Base-by-base conservation (phyloP, 2,797 vertebrate species). In the Ibycter americanus region DNA sequence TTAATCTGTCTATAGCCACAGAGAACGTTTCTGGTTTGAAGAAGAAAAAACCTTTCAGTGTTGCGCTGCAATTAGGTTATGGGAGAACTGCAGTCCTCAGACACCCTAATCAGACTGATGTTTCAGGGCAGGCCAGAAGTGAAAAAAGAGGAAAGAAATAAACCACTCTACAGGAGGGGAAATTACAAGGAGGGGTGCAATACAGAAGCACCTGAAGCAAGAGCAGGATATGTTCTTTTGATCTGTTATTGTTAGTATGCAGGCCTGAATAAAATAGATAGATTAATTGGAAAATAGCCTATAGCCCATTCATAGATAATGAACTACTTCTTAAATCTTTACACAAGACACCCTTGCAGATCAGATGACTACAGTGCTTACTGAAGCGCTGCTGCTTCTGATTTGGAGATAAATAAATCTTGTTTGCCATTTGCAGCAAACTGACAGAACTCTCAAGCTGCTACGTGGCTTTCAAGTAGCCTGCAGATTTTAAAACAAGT, bases 241-340 rank as follows among this genome's bases (percentile, higher is more conserved):
- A 90, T 96, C 88, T 92, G 19, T 86, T 92, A 68, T 68, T 89
- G 79, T 81, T 94, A 91, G 38, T 22, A 55, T 25, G 27, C 67
- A 70, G 66, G 42, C 42, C 80, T 59, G 77, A 90, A 89, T 76
- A 65, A 96, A 94, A 84, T n/a, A 6, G 83, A 29, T 82, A 84
- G 58, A 82, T 93, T 90, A 94, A 94, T 62, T 96, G 81, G 66
- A 86, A 94, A 96, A 71, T 71, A 89, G 55, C 83, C 66, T 25
- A 32, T 63, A 77, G 62, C n/a, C 47, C 44, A 70, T 90, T 90
- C 55, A 58, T 34, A 84, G 83, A 73, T 89, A 92, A 70, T 76
- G 66, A 95, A 38, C 72, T 86, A 84, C 76, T 86, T 86, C 76
- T 27, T 34, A 66, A 71, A 94, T 68, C 87, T 90, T 94, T 83